Conservation (phyloP, 2,113 vertebrate species). For the Brienomyrus brachyistius region DNA sequence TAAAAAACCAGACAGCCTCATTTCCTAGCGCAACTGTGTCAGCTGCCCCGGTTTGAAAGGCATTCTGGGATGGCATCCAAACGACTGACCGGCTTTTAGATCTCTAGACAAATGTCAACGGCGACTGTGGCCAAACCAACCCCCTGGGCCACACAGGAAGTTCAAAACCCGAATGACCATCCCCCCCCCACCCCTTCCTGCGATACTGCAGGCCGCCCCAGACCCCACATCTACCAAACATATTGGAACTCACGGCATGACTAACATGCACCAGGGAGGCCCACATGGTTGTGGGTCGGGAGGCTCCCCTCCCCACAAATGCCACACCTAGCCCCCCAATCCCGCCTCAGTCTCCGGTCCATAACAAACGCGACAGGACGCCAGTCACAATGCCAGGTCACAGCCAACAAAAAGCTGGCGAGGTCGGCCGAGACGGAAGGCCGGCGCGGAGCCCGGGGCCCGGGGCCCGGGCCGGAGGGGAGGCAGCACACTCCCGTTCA, state of each 20-base stretch:
- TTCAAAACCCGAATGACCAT: neutral
- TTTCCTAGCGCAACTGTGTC: neutral
- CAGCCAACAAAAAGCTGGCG: neutral
- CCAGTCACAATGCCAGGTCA: conserved; percentile 42
- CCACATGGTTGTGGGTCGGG: conserved; percentile 58
- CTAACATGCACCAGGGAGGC: conserved; percentile 53
- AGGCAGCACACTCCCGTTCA: neutral
- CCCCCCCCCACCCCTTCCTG: conserved; percentile 43
- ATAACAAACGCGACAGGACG: conserved; percentile 54
- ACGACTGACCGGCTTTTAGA: conserved; percentile 5
- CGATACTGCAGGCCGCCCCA: conserved; percentile 43
- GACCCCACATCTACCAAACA: conserved; percentile 32
- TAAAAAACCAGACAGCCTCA: neutral
- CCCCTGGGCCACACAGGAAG: neutral
- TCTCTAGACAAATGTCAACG: conserved; percentile 10
- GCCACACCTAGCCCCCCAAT: conserved; percentile 43
- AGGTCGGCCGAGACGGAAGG: conserved; percentile 40
- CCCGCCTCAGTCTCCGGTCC: conserved; percentile 40
- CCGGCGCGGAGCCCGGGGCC: neutral
- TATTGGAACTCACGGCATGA: conserved; percentile 44
- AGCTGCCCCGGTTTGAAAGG: conserved; percentile 6
- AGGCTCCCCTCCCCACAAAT: conserved; percentile 38
- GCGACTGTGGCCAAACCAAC: neutral
- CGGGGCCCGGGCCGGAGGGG: neutral
- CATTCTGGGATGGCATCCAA: conserved; percentile 5